A percentile compares a stretch with the other conserved stretches of the same genome.
These are phyloP conservation scores for Thyatira batis DNA, from an alignment of 2,888 invertebrate species.

Conservation along the genomic window DNA sequence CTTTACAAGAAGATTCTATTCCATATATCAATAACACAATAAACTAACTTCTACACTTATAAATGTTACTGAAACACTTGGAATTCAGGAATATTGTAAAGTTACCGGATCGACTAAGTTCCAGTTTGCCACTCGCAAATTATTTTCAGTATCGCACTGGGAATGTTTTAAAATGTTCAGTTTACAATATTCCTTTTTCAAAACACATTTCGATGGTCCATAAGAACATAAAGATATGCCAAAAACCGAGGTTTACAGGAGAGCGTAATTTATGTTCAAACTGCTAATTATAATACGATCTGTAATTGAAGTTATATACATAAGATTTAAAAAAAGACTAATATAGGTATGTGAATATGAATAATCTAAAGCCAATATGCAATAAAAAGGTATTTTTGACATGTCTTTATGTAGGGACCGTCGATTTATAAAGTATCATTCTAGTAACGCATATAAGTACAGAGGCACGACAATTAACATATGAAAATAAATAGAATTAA, in stretches of 20 bases:
- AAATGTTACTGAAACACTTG: neutral
- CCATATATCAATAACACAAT: slow-evolving; percentile 15
- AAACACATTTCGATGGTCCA: too few relatives aligned
- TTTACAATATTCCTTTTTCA: slow-evolving; percentile 35
- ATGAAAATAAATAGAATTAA: slow-evolving; percentile 39
- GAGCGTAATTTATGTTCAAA: too few relatives aligned
- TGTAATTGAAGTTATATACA: too few relatives aligned
- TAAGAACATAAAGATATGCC: too few relatives aligned
- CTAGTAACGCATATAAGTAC: slow-evolving; percentile 15
- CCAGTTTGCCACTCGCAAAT: neutral
- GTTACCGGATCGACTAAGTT: neutral
- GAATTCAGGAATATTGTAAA: neutral
- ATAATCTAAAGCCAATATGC: too few relatives aligned
- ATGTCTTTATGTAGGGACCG: too few relatives aligned
- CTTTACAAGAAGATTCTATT: slow-evolving; percentile 27
- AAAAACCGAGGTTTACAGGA: too few relatives aligned
- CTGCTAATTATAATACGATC: too few relatives aligned
- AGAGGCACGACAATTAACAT: slow-evolving; percentile 13
- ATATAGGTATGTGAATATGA: too few relatives aligned
- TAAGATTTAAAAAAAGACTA: slow-evolving; percentile 15
- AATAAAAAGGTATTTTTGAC: too few relatives aligned
- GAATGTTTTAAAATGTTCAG: slow-evolving; percentile 12
- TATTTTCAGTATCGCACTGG: neutral
- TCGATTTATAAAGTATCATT: slow-evolving; percentile 11
- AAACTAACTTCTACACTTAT: slow-evolving; percentile 1